Evolutionary conservation across 2,888 invertebrate species (phyloP).

Genomic region (Tinea trinotella): DNA sequence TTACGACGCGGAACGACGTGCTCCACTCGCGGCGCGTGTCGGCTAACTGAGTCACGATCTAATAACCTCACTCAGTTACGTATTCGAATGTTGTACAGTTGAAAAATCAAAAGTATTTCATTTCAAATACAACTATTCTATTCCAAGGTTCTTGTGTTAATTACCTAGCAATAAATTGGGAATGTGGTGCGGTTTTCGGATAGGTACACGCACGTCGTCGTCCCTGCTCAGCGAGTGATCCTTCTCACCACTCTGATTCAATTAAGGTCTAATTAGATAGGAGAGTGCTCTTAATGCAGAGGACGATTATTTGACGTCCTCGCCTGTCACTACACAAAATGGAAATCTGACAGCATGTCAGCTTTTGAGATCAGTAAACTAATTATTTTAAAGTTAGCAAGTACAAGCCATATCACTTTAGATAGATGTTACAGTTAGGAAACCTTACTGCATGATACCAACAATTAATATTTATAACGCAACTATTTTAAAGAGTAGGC

Average conservation of each 20-base stretch:
- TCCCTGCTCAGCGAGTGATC: constrained; percentile 26
- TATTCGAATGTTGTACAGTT: constrained; percentile 20
- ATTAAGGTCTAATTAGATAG: constrained; percentile 66
- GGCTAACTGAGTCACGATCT: constrained; percentile 41
- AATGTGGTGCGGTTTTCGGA: background rate
- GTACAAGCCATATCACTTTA: background rate
- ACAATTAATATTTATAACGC: too few species aligned
- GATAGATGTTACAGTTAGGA: too few species aligned
- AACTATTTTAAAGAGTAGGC: too few species aligned
- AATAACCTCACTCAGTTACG: constrained; percentile 23
- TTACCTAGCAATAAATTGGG: background rate
- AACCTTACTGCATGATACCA: too few species aligned
- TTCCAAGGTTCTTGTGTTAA: constrained; percentile 8
- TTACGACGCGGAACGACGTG: constrained; percentile 38
- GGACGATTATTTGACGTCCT: constrained; percentile 53
- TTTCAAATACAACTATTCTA: constrained; percentile 1
- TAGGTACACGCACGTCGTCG: constrained; percentile 19
- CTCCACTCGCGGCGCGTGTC: constrained; percentile 50
- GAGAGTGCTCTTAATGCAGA: constrained; percentile 66
- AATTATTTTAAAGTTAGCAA: constrained; percentile 18
- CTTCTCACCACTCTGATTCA: constrained; percentile 51
- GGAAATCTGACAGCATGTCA: constrained; percentile 55
- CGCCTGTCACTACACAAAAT: constrained; percentile 56
- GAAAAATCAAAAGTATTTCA: constrained; percentile 17
- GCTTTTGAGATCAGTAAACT: constrained; percentile 29